These are phyloP conservation scores for Cephus sareptanus DNA, from an alignment of 2,888 invertebrate species.

Conservation along the genomic window DNA sequence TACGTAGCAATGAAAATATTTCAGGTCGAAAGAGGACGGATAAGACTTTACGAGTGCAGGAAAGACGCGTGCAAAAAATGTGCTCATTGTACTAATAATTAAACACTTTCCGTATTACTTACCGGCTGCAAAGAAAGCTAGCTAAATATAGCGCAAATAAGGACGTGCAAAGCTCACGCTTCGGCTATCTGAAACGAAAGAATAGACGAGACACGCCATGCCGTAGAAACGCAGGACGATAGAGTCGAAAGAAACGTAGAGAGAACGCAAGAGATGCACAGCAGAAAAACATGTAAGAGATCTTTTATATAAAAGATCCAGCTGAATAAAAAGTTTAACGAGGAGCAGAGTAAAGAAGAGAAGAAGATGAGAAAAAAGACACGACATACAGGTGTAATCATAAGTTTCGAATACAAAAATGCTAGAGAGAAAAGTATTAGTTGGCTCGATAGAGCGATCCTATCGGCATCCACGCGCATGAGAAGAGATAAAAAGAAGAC, in stretches of 20 bases:
- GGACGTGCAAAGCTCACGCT: slow-evolving; percentile 44
- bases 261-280: neutral
- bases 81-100: too few relatives aligned
- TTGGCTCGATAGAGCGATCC: neutral
- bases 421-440: neutral
- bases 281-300: neutral
- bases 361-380: neutral
- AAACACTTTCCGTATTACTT: slow-evolving; percentile 28
- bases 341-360: slow-evolving; percentile 8
- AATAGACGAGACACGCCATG: slow-evolving; percentile 45
- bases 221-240: slow-evolving; percentile 26
- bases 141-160: slow-evolving; percentile 46
- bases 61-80: too few relatives aligned
- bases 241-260: too few relatives aligned
- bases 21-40: too few relatives aligned
- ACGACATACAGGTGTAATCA: neutral
- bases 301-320: neutral
- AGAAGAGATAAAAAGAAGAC: neutral
- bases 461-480: too few relatives aligned
- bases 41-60: too few relatives aligned
- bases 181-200: slow-evolving; percentile 48
- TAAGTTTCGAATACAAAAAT: neutral
- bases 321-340: neutral
- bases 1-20: slow-evolving; percentile 49
- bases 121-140: slow-evolving; percentile 53